Conservation (phyloP, 1,140 invertebrate species). For the Drosophila kohkoa region DNA sequence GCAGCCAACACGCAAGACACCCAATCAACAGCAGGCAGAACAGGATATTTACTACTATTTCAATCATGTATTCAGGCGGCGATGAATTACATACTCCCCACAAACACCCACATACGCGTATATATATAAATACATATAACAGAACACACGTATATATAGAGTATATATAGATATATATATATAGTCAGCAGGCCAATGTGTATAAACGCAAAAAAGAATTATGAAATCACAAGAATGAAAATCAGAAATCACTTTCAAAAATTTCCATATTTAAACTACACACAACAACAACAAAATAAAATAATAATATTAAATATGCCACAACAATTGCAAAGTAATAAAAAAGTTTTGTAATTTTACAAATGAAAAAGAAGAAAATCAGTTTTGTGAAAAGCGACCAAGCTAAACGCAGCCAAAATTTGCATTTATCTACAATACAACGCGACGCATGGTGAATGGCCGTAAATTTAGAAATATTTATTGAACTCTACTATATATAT, state of each 20-base stretch:
- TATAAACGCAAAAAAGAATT: conserved; percentile 46
- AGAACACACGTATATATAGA: conserved; percentile 43
- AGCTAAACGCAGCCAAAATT: conserved; percentile 73
- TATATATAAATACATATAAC: conserved; percentile 28
- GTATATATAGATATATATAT: conserved; percentile 59
- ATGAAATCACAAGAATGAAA: conserved; percentile 39
- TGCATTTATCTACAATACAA: conserved; percentile 74
- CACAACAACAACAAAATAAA: conserved; percentile 3
- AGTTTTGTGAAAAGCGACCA: conserved; percentile 53
- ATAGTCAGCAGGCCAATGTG: conserved; percentile 60
- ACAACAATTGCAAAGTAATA: conserved; percentile 25
- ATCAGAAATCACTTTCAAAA: conserved; percentile 32
- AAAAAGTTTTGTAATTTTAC: conserved; percentile 34
- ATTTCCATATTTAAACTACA: conserved; percentile 21
- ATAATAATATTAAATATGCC: conserved; percentile 37
- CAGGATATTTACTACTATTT: conserved; percentile 83
- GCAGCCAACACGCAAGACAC: conserved; percentile 67
- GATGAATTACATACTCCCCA: conserved; percentile 41
- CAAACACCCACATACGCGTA: conserved; percentile 44
- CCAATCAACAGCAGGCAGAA: conserved; percentile 77
- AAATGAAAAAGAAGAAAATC: conserved; percentile 18
- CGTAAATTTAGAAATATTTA: conserved; percentile 74
- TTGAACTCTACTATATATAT: conserved; percentile 51
- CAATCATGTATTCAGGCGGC: conserved; percentile 77
- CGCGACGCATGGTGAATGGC: conserved; percentile 36